Evolutionary conservation across 1,140 invertebrate species (phyloP).

Genomic region (Brachionus rotundiformis): DNA sequence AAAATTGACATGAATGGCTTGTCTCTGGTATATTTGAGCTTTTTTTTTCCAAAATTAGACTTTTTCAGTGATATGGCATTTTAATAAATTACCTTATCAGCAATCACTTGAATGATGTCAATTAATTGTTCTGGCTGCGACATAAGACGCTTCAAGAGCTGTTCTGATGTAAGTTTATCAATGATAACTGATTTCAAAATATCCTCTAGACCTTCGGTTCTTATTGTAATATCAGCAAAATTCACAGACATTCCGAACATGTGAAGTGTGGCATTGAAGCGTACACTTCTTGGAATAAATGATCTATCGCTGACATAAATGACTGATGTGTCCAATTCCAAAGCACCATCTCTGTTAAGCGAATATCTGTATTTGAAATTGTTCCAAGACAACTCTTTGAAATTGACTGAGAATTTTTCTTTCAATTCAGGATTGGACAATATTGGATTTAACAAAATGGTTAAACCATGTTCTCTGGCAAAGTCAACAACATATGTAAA

Average conservation of each 20-base stretch:
- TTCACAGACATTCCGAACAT: constrained; percentile 48
- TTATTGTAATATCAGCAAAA: constrained; percentile 29
- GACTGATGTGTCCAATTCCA: constrained; percentile 46
- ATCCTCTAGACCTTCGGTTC: constrained; percentile 45
- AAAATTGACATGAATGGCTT: constrained; percentile 43
- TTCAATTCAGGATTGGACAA: constrained; percentile 38
- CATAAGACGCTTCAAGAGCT: background rate
- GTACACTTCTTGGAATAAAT: constrained; percentile 43
- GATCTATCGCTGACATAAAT: constrained; percentile 23
- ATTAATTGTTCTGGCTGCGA: constrained; percentile 15
- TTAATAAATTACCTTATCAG: constrained; percentile 21
- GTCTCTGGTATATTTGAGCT: constrained; percentile 22
- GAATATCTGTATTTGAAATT: constrained; percentile 48
- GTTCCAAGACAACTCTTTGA: constrained; percentile 52
- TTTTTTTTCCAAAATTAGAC: background rate
- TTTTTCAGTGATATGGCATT: no score
- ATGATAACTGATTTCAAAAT: constrained; percentile 23
- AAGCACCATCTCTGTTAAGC: constrained; percentile 21
- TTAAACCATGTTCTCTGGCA: constrained; percentile 41
- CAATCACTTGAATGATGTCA: constrained; percentile 21
- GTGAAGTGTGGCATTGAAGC: constrained; percentile 32
- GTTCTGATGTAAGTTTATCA: constrained; percentile 19
- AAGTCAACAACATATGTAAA: constrained; percentile 42
- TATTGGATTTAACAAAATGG: constrained; percentile 41
- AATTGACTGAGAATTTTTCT: constrained; percentile 41